These are phyloP conservation scores for Prionailurus bengalensis DNA, from an alignment of 2,113 vertebrate genomes.

Conservation along the genomic window DNA sequence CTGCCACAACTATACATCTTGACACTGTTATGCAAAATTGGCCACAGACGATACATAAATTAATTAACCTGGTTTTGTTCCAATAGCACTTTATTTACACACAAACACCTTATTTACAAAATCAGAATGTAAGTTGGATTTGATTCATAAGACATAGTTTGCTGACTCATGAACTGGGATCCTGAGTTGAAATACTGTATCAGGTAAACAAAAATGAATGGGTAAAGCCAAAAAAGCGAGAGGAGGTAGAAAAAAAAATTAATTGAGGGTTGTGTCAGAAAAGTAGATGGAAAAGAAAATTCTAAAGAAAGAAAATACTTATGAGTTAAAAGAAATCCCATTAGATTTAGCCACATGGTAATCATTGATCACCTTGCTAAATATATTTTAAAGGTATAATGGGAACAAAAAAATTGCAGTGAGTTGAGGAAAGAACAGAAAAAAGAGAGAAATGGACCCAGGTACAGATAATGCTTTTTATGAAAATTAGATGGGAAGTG, in stretches of 20 bases:
- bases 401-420: not conserved
- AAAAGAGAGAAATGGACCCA: not conserved
- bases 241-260: not conserved
- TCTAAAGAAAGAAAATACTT: not conserved
- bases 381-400: not conserved
- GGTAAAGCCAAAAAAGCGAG: not conserved
- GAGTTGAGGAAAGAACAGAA: not conserved
- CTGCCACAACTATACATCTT: not conserved
- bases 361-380: not conserved
- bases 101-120: not conserved
- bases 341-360: not conserved
- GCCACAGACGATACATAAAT: not conserved
- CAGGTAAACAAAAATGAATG: not conserved
- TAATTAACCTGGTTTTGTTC: not conserved
- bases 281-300: not conserved
- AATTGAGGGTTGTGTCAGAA: not conserved
- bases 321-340: not conserved
- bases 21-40: not conserved
- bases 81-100: not conserved
- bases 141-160: not conserved
- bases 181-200: not conserved
- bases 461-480: not conserved
- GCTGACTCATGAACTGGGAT: not conserved
- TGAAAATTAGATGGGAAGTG: not conserved
- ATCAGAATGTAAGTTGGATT: not conserved